Evolutionary conservation across 2,797 vertebrate genomes (phyloP).

Genomic region (Oophaga sylvatica): DNA sequence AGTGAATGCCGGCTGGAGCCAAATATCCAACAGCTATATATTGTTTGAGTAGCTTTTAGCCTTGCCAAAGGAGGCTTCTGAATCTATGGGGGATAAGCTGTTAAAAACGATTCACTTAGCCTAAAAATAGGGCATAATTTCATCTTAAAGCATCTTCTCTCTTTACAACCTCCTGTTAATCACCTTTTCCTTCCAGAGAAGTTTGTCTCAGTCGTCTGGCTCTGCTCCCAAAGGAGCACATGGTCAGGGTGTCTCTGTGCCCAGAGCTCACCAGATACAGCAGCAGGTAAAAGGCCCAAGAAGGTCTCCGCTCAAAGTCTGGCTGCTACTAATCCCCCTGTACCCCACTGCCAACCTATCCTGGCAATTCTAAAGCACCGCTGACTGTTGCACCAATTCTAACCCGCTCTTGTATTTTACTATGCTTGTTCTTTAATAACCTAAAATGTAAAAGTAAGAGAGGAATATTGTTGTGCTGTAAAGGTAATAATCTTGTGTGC

Average conservation of each 20-base stretch:
- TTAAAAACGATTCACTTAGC: too few relatives aligned
- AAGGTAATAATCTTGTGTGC: too few relatives aligned
- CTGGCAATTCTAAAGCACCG: neutral
- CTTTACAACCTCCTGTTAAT: conserved; percentile 1
- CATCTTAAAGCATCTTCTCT: neutral
- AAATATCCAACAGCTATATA: too few relatives aligned
- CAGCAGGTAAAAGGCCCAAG: conserved; percentile 84
- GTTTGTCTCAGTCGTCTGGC: conserved; percentile 90
- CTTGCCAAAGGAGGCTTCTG: neutral
- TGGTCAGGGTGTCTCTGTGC: conserved; percentile 88
- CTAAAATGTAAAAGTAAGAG: too few relatives aligned
- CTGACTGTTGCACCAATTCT: neutral
- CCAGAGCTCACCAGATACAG: conserved; percentile 89
- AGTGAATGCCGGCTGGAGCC: neutral
- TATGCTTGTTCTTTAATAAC: neutral
- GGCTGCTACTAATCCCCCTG: conserved; percentile 54
- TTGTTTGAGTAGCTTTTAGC: neutral
- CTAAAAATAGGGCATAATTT: neutral
- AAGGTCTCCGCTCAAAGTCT: conserved; percentile 30
- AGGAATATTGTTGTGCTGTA: neutral
- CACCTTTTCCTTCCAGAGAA: conserved; percentile 80
- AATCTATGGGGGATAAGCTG: too few relatives aligned
- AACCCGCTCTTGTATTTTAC: neutral
- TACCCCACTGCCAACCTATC: neutral
- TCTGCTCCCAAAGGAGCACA: conserved; percentile 89